Base-by-base conservation (phyloP, 2,113 vertebrate genomes). In the Abramis brama region DNA sequence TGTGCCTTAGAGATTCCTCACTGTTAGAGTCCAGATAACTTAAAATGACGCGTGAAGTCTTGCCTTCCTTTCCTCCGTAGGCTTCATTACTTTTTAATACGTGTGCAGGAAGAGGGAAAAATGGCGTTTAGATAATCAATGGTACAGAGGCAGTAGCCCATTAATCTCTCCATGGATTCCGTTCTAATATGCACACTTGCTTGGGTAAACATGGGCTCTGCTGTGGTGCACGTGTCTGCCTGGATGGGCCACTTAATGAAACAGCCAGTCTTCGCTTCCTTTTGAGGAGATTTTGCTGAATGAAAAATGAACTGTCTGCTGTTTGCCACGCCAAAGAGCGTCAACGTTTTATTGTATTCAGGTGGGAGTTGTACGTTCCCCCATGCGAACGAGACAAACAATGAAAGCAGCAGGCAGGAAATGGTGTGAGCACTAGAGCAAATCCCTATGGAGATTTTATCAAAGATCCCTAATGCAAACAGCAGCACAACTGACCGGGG, bases 11-110 rank as follows among this genome's bases (percentile, higher is more conserved):
- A 94, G 92, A 94, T 93, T 90, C 92, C 91, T 93, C 92, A 92
- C 94, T 86, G 93, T 94, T 94, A 93, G 94, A 94, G 89, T 92
- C 94, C 94, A 94, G 94, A 95, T 93, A 94, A 94, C 91, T 86
- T 93, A 95, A 95, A 95, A 95, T 95, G 94, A 94, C 93, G 92
- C 93, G 92, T 95, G 94, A 95, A 94, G 92, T 89, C 86, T 91
- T 90, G 68, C 83, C 77, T 92, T 93, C 91, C 87, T 88, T 74
- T 93, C 36, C 88, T 93, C 93, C 93, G 89, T 92, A 94, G 93
- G 94, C 95, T 94, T 95, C 95, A 95, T 95, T 95, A 95, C 92
- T 94, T 95, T 95, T 95, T 94, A 95, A 95, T 94, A 95, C 94
- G 91, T 89, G 91, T 87, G 89, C 91, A 92, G 90, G 87, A 87